phyloP scores from a whole-genome alignment of 2,797 vertebrate species.

The Lophotriccus pileatus region DNA sequence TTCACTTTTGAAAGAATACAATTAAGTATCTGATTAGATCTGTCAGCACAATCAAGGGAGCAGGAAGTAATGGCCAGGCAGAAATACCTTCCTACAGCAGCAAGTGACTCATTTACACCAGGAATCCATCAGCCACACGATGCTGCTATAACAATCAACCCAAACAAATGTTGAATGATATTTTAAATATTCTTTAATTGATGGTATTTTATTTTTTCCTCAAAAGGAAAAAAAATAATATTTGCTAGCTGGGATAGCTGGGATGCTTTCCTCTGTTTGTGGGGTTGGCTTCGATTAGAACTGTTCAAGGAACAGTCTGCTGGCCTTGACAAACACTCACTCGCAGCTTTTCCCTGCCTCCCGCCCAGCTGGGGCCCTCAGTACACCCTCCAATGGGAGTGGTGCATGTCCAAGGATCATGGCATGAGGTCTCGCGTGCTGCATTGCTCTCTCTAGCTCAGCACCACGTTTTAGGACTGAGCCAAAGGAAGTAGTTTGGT shows the following conservation, averaged over 20 bases:
- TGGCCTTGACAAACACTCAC: background rate
- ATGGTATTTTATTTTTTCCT: background rate
- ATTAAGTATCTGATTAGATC: slow-evolving; percentile 26
- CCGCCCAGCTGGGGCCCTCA: background rate
- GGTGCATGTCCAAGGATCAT: background rate
- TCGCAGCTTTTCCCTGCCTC: background rate
- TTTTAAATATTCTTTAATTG: slow-evolving; percentile 26
- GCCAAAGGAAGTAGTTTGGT: background rate
- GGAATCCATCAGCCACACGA: background rate
- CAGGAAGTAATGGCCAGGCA: background rate
- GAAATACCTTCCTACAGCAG: background rate
- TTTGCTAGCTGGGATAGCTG: background rate
- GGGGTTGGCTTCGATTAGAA: background rate
- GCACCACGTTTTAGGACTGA: background rate
- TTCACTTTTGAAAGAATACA: background rate
- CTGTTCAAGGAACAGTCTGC: background rate
- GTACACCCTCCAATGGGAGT: background rate
- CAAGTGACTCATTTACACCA: background rate
- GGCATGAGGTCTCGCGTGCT: background rate
- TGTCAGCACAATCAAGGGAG: background rate
- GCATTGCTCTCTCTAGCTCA: background rate
- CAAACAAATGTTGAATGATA: background rate
- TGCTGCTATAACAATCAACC: slow-evolving; percentile 10
- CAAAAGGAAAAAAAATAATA: background rate
- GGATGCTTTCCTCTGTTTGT: background rate